Conservation (phyloP, 2,113 vertebrate genomes). For the Hystrix brachyura region DNA sequence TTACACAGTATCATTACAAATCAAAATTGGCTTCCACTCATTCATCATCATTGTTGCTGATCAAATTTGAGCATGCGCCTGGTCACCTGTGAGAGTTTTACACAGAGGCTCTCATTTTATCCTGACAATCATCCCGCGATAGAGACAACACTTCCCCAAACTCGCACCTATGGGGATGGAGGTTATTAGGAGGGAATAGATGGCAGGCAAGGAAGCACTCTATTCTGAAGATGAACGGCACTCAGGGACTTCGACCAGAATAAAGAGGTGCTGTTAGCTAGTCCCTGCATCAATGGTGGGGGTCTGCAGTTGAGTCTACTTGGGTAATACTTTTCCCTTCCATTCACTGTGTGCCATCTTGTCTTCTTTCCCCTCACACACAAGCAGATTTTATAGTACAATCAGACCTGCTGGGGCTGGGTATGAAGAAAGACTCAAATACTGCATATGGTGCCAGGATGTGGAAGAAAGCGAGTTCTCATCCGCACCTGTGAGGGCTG, state of each 20-base stretch:
- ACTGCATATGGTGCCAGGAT: not conserved
- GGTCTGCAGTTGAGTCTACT: not conserved
- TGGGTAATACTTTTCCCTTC: not conserved
- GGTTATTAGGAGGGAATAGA: not conserved
- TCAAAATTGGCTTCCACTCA: constrained; percentile 8
- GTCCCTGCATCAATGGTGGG: not conserved
- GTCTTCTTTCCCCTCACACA: not conserved
- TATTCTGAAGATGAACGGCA: not conserved
- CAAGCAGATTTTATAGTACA: not conserved
- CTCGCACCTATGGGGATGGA: not conserved
- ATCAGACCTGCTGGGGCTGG: not conserved
- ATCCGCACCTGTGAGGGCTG: not conserved
- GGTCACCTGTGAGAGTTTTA: not conserved
- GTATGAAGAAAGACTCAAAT: not conserved
- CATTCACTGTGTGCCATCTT: not conserved
- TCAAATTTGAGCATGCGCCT: not conserved
- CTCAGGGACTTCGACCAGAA: not conserved
- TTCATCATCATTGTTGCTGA: not conserved
- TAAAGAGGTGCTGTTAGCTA: not conserved
- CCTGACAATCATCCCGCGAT: not conserved
- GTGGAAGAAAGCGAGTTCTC: not conserved
- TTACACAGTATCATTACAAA: constrained; percentile 47
- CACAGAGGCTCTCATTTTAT: not conserved
- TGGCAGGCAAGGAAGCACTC: not conserved
- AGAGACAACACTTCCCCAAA: not conserved